Base-by-base conservation (phyloP, 2,888 invertebrate genomes). In the Beris morrisii region DNA sequence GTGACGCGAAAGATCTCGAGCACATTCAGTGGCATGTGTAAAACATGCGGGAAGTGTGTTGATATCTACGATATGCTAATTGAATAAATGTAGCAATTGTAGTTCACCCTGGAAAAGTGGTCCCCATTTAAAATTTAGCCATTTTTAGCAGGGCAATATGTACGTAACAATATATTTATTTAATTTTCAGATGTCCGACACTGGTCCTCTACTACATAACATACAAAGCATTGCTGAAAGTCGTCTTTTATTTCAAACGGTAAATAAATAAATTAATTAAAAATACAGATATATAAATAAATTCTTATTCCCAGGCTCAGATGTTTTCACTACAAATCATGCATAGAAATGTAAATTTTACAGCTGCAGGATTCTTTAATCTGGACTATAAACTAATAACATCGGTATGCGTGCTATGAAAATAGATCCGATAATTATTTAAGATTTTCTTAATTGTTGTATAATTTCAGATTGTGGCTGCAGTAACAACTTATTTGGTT, bases 371-470 rank as follows among this genome's bases (percentile, higher is more conserved):
- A 12, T 76, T 74, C 44, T 75, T 75, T 22, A 72, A 74, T 59
- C 73, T 76, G 70, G 72, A 75, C 52, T 74, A 73, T 44, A 75
- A 75, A 67, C 65, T 75, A 12, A 74, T 75, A 31, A 76, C 75
- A 44, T 75, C 75, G 65, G 75, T 75, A 58, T 56, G 7, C 4
- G 55, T 30, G 2, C 7, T 4, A 53, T 53, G 53, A 30, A 4
- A 38, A n/a, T 56, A 6, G 44, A 12, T 7, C 12, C 43, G 43
- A 38, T 28, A 44, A 32, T 30, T 52, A 12, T 30, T 45, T 11
- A 15, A 45, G 45, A 54, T 48, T 38, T 53, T 68, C 53, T 46
- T 53, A n/a, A 13, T 52, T 67, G 64, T 15, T 5, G 5, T 63
- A 22, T 52, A 11, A 38, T 67, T 67, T 31, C 53, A 76, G 75